These are phyloP conservation scores for Sebastiscus albofasciatus DNA, from an alignment of 2,797 vertebrate species.

Conservation along the genomic window DNA sequence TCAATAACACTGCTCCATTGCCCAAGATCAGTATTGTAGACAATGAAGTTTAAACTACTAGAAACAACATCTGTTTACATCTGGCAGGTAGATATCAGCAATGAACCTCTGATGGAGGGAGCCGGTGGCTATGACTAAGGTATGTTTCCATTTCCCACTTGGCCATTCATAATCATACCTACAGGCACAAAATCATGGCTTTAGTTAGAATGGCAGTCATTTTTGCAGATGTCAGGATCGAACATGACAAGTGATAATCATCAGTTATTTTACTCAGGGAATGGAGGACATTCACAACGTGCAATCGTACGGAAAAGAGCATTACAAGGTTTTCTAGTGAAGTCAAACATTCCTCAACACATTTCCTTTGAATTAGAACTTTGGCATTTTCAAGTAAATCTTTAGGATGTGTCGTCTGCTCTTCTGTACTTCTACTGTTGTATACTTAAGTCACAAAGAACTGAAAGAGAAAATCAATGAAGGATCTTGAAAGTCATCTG, in stretches of 20 bases:
- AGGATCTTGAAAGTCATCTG: slow-evolving; percentile 25
- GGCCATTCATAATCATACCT: slow-evolving; percentile 4
- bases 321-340: background rate
- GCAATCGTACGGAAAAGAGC: background rate
- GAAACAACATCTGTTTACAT: slow-evolving; percentile 1
- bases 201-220: background rate
- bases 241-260: slow-evolving; percentile 13
- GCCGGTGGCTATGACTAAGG: background rate
- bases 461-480: slow-evolving; percentile 34
- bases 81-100: background rate
- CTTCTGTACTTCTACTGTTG: background rate
- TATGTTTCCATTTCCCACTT: slow-evolving; percentile 5
- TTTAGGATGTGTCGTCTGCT: background rate
- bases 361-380: slow-evolving; percentile 9
- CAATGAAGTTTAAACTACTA: slow-evolving; percentile 7
- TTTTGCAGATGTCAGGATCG: background rate
- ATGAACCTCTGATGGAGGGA: slow-evolving; percentile 2
- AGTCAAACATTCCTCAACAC: slow-evolving; percentile 6
- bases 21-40: background rate
- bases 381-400: background rate
- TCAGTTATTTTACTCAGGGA: slow-evolving; percentile 1
- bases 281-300: background rate
- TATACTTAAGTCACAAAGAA: background rate
- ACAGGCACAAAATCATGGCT: background rate
- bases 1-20: slow-evolving; percentile 18